phyloP scores from a whole-genome alignment of 1,140 invertebrate species.

The Drosophila funebris region DNA sequence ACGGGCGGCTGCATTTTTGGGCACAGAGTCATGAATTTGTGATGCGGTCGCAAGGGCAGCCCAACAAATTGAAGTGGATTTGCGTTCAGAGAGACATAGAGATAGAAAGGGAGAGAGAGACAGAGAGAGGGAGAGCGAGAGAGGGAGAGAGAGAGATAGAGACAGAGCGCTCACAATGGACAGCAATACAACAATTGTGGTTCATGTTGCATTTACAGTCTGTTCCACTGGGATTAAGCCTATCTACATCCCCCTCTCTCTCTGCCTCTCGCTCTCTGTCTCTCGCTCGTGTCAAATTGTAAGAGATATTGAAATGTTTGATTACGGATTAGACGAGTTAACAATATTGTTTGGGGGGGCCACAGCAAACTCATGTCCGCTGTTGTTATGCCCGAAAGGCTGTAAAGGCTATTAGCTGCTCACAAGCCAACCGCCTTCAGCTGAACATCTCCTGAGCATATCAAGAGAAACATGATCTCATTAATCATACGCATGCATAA shows the following conservation, averaged over 20 bases:
- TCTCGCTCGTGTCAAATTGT: neutral
- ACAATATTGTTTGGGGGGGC: constrained; percentile 31
- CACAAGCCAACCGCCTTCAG: neutral
- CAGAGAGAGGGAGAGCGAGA: neutral
- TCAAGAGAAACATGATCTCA: constrained; percentile 79
- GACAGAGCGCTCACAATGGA: neutral
- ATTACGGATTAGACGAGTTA: constrained; percentile 43
- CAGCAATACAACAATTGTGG: constrained; percentile 3
- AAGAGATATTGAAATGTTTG: constrained; percentile 38
- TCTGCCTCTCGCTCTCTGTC: neutral
- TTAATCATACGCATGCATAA: constrained; percentile 80
- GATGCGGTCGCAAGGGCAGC: constrained; percentile 64
- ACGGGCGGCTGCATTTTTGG: constrained; percentile 63
- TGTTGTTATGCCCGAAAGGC: constrained; percentile 5
- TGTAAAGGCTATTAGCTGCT: constrained; percentile 34
- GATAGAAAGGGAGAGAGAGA: neutral
- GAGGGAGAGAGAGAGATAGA: neutral
- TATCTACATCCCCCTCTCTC: no score
- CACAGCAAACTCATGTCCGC: constrained; percentile 5
- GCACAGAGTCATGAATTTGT: constrained; percentile 71
- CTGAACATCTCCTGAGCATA: constrained; percentile 20
- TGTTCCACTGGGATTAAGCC: neutral
- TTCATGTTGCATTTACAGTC: constrained; percentile 1
- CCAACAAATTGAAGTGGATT: constrained; percentile 71
- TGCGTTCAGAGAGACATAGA: constrained; percentile 9